Evolutionary conservation across 2,113 vertebrate species (phyloP).

Genomic region (Glaucomys volans): DNA sequence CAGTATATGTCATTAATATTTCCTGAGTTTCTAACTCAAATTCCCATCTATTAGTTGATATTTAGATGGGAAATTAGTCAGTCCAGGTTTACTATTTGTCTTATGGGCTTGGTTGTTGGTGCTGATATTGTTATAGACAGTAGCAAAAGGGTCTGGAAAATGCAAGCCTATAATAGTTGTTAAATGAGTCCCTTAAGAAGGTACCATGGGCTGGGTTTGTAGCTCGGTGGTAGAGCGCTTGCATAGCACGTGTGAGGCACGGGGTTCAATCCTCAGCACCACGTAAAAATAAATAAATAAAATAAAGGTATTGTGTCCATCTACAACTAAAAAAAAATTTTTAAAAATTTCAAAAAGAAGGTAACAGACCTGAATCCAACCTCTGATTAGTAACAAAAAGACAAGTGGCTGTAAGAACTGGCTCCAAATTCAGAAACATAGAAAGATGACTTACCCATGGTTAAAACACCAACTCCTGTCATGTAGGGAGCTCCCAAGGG

Average conservation of each 20-base stretch:
- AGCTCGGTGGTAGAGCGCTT: no score
- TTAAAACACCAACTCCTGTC: background rate
- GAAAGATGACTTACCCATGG: background rate
- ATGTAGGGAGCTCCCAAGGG: background rate
- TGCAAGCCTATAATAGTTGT: background rate
- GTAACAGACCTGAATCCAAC: background rate
- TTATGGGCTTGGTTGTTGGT: background rate
- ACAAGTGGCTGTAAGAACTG: background rate
- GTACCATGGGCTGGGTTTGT: background rate
- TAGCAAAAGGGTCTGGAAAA: background rate
- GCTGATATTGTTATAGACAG: background rate
- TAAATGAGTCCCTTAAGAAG: background rate
- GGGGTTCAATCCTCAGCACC: no score
- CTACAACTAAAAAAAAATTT: no score
- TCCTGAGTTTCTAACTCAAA: background rate
- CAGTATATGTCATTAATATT: background rate
- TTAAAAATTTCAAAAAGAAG: background rate
- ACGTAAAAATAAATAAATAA: no score
- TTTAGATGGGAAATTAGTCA: background rate
- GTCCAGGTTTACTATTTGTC: background rate
- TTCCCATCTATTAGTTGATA: background rate
- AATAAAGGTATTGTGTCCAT: no score
- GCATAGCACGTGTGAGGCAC: no score
- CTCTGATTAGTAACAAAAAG: background rate
- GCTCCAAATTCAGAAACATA: conserved; percentile 24